Evolutionary conservation across 2,113 vertebrate genomes (phyloP), one percentile per base, ranked within the genome.

Genomic region (Petroica traversi): DNA sequence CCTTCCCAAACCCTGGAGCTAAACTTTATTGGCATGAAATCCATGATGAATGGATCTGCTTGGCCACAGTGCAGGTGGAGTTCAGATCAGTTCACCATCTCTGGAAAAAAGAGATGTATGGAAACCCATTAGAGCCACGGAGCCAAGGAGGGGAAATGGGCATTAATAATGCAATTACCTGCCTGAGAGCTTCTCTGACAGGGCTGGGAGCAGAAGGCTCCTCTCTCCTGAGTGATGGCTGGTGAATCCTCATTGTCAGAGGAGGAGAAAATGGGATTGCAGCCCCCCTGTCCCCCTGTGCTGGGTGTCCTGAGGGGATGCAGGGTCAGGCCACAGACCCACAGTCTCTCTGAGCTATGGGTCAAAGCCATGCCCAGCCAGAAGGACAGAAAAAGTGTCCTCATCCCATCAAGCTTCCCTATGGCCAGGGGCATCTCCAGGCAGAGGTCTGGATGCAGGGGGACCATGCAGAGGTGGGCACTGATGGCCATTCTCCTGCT

Each of bases 121-220:
- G 57, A 63, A 92, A 82, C 25, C 20, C 66, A n/a, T 85, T n/a
- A 45, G 9, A 68, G 63, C 72, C 51, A 8, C 17, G 62, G 85
- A 91, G 78, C 66, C 49, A 46, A 59, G 72, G 36, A 95, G 41
- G 40, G 36, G 49, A 94, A 89, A 85, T 75, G 73, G 61, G 45
- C 61, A 93, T 89, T 61, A 78, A 87, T 89, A 89, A 92, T 85
- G 76, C 69, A 96, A 18, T 93, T 84, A 40, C 36, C 48, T 77
- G 73, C 76, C 45, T 26, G 64, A 89, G 57, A 92, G 54, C 91
- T 40, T 48, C 46, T 64, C 86, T 89, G 24, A 75, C 7, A 29
- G 43, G 12, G 17, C 68, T 64, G 68, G 38, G 34, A 85, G 63
- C 46, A 92, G 92, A 51, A 69, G 46, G 46, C 43, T 90, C 36